Evolutionary conservation across 2,797 vertebrate species (phyloP).

Genomic region (Rhinogobio ventralis): DNA sequence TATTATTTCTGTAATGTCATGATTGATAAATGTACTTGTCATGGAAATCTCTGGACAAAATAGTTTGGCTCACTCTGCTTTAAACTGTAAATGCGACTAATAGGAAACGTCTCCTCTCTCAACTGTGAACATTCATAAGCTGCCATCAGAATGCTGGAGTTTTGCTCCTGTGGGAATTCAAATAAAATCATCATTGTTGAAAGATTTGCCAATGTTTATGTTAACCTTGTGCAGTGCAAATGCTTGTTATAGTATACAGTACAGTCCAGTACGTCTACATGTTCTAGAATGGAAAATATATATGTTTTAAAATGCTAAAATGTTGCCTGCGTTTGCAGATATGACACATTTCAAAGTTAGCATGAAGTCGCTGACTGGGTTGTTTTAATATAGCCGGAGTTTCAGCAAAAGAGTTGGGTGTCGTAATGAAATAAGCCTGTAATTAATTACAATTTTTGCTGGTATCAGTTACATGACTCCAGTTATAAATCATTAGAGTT

Average conservation of each 20-base stretch:
- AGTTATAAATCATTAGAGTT: constrained; percentile 55
- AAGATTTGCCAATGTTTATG: constrained; percentile 45
- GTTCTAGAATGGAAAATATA: not conserved
- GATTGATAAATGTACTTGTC: constrained; percentile 31
- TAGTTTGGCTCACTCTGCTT: constrained; percentile 29
- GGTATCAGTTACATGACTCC: constrained; percentile 47
- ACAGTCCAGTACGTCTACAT: not conserved
- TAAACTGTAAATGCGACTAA: constrained; percentile 77
- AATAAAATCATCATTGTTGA: constrained; percentile 56
- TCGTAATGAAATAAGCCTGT: constrained; percentile 51
- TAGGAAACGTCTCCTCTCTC: constrained; percentile 67
- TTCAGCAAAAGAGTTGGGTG: not conserved
- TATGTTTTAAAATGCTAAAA: constrained; percentile 2
- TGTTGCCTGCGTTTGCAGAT: constrained; percentile 1
- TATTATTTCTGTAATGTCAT: not conserved
- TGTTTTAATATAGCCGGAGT: constrained; percentile 16
- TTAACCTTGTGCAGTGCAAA: constrained; percentile 39
- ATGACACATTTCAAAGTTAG: constrained; percentile 66
- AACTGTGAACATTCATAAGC: constrained; percentile 78
- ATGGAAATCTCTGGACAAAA: constrained; percentile 25
- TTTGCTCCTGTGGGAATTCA: constrained; percentile 68
- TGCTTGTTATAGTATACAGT: constrained; percentile 35
- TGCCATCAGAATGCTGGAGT: constrained; percentile 71
- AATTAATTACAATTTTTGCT: constrained; percentile 53
- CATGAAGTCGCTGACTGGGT: not conserved